Conservation (phyloP, 2,888 invertebrate genomes). For the Isoperla grammatica region DNA sequence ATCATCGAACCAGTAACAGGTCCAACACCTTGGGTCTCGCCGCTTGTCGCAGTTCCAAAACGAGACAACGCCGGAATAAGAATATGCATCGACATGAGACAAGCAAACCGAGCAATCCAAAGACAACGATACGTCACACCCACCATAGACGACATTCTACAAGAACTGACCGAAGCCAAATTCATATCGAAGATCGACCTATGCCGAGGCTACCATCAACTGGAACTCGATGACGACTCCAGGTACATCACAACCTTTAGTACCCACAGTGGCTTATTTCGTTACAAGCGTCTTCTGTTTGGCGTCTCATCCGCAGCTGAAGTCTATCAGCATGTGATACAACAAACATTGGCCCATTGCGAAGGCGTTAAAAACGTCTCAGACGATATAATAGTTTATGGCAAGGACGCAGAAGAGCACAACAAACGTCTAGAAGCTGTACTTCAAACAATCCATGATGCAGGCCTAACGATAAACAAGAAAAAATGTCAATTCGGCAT, state of each 20-base stretch:
- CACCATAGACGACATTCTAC: conserved; percentile 5
- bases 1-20: neutral
- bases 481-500: too few species aligned
- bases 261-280: neutral
- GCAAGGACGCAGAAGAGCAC: too few species aligned
- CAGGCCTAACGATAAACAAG: too few species aligned
- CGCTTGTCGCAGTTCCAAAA: neutral
- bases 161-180: neutral
- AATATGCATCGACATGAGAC: conserved; percentile 1
- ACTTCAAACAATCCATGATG: too few species aligned
- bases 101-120: neutral
- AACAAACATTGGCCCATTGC: neutral
- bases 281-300: conserved; percentile 1
- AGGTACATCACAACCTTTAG: neutral
- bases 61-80: neutral
- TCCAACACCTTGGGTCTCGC: conserved; percentile 1
- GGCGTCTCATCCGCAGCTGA: neutral
- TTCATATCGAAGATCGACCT: conserved; percentile 3
- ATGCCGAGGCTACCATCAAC: conserved; percentile 1
- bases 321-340: neutral
- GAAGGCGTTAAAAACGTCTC: too few species aligned
- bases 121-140: neutral
- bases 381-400: too few species aligned
- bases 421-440: too few species aligned
- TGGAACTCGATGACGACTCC: neutral